These are phyloP conservation scores for Drosophila kepulauana DNA, from an alignment of 1,140 invertebrate genomes.

Conservation along the genomic window DNA sequence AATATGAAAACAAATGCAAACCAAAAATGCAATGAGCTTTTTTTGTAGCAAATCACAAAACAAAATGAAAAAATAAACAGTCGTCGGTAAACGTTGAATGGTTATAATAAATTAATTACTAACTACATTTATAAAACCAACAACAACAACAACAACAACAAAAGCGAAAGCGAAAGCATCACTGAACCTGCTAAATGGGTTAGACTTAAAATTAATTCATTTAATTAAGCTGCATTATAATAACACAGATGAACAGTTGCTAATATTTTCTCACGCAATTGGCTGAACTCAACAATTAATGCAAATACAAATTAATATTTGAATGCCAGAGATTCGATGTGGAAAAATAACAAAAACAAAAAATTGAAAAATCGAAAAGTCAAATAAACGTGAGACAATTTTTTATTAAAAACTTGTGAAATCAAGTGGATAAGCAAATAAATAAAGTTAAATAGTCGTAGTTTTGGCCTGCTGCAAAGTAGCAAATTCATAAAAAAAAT, in stretches of 20 bases:
- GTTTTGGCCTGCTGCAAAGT: constrained; percentile 23
- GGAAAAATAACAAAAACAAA: neutral
- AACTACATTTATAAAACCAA: constrained; percentile 39
- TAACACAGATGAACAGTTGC: constrained; percentile 47
- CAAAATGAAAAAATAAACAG: neutral
- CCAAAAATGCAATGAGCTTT: constrained; percentile 70
- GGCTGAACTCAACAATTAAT: constrained; percentile 45
- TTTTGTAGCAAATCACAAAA: constrained; percentile 57
- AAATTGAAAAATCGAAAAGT: constrained; percentile 17
- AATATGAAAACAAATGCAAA: constrained; percentile 25
- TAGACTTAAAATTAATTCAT: constrained; percentile 62
- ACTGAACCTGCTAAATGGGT: constrained; percentile 23
- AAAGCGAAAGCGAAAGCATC: constrained; percentile 15
- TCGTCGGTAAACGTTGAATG: constrained; percentile 14
- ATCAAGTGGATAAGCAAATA: constrained; percentile 19
- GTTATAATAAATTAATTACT: constrained; percentile 44
- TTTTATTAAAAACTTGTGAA: constrained; percentile 55
- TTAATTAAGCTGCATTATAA: constrained; percentile 70
- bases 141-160: neutral
- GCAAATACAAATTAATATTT: constrained; percentile 48
- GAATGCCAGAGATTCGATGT: constrained; percentile 32
- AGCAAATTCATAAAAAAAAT: constrained; percentile 21
- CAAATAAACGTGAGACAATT: constrained; percentile 28
- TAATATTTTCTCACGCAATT: constrained; percentile 45
- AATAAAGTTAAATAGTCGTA: constrained; percentile 24